Percentiles rank a stretch among this genome's conserved stretches.
Evolutionary conservation across 2,888 invertebrate species (phyloP).

Genomic region (Darwinula stevensoni): DNA sequence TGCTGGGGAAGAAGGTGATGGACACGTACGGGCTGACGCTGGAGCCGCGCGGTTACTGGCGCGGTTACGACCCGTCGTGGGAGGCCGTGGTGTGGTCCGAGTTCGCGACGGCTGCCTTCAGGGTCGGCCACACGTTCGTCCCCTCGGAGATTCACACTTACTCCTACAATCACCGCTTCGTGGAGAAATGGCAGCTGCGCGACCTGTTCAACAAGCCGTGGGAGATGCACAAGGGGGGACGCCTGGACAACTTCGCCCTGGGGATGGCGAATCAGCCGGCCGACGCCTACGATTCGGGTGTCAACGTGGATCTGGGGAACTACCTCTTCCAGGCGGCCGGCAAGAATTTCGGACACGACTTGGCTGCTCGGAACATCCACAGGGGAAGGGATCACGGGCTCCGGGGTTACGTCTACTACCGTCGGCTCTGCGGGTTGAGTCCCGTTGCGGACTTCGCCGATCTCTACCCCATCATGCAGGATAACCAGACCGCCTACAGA

Average conservation of each 20-base stretch:
- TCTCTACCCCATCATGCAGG: no score
- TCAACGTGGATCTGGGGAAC: conserved; percentile 4
- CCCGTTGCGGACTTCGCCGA: conserved; percentile 1
- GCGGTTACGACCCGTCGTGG: conserved; percentile 56
- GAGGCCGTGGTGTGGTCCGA: no score
- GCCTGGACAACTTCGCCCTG: conserved; percentile 1
- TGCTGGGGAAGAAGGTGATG: conserved; percentile 70
- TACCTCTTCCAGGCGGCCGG: conserved; percentile 4
- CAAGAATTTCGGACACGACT: conserved; percentile 5
- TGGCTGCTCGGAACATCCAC: conserved; percentile 7
- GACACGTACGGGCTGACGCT: conserved; percentile 60
- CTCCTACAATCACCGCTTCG: conserved; percentile 4
- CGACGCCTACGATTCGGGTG: not conserved
- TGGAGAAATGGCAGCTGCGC: conserved; percentile 4
- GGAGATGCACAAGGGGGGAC: no score
- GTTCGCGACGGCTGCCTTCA: conserved; percentile 8
- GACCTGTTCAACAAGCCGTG: conserved; percentile 8
- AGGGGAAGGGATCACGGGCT: conserved; percentile 7
- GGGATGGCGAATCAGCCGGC: conserved; percentile 3
- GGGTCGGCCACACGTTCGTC: conserved; percentile 9
- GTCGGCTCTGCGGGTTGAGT: conserved; percentile 3
- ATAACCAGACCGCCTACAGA: no score
- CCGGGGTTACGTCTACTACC: conserved; percentile 4
- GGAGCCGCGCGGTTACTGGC: conserved; percentile 50
- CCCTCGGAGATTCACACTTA: no score